These are phyloP conservation scores for Globodera ellingtonae DNA, from an alignment of 1,140 invertebrate species.

Conservation along the genomic window DNA sequence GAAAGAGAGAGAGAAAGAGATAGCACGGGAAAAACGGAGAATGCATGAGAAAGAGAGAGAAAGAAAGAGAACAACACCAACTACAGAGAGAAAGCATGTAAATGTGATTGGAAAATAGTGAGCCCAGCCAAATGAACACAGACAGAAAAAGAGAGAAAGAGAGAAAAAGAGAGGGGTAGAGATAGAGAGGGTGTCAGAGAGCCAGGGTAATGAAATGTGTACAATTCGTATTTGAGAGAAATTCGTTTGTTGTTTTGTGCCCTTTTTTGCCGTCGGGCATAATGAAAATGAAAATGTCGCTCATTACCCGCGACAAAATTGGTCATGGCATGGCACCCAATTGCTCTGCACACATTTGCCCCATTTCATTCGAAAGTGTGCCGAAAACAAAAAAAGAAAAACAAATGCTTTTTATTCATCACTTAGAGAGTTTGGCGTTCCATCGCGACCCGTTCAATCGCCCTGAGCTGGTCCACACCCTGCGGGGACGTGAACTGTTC, in stretches of 20 bases:
- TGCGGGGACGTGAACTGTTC: constrained; percentile 17
- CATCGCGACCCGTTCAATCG: constrained; percentile 30
- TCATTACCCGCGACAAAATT: background rate
- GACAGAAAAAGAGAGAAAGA: too few relatives aligned
- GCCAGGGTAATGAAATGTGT: too few relatives aligned
- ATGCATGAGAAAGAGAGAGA: too few relatives aligned
- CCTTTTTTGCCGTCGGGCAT: background rate
- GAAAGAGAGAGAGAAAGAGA: too few relatives aligned
- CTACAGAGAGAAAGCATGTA: too few relatives aligned
- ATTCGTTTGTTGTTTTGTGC: background rate
- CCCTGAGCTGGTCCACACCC: constrained; percentile 21
- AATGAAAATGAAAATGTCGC: background rate
- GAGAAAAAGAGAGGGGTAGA: background rate
- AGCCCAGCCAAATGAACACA: too few relatives aligned
- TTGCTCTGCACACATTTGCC: background rate
- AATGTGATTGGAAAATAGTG: too few relatives aligned
- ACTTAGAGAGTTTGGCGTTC: constrained; percentile 22
- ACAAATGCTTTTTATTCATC: constrained; percentile 6
- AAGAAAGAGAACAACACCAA: too few relatives aligned
- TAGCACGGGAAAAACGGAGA: too few relatives aligned
- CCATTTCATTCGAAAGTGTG: background rate
- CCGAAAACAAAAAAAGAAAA: too few relatives aligned
- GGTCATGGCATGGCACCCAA: background rate
- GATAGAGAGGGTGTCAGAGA: background rate
- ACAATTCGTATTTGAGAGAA: background rate